Evolutionary conservation across 2,888 invertebrate genomes (phyloP), one percentile per base, ranked within the genome.

Genomic region (Malthinus seriepunctatus): DNA sequence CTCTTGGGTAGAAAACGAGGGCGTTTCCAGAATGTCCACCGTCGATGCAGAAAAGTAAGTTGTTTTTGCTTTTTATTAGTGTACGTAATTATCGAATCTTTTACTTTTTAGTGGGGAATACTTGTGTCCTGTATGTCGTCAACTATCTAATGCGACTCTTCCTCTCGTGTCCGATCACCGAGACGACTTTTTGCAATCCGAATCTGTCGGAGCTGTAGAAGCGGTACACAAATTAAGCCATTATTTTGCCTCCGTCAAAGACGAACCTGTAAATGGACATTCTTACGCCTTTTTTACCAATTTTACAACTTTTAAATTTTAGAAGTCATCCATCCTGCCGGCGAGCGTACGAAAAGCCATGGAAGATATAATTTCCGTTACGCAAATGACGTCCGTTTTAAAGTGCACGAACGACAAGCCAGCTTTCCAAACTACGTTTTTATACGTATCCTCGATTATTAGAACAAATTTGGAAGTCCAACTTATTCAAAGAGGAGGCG

Each of bases 401-500:
- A 88, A 88, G 73, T 88, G 88, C 69, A 88, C 88, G 80, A 81
- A 74, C 51, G 82, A 86, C 51, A 81, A 81, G 62, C 82, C 85
- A 3, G 86, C 86, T 68, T 84, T 86, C 57, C 88, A 90, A 71
- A 87, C 87, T 72, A 84, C 95, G 63, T 90, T 95, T 76, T 85
- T 95, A 51, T 95, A 95, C 80, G 92, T 94, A 60, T 90, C 91
- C 60, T 94, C 93, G 0, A 89, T 94, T 62, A 92, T 91, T 48
- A 86, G 97, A 68, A 95, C 93, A 50, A 96, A 96, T 83, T 83
- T 97, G 59, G 97, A 97, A 82, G 86, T 95, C 57, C 96, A 97
- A 80, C 84, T 97, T 45, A 89, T 94, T 60, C 93, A 94, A 78
- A 85, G 93, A 44, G 93, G 92, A n/a, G 94, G 94, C 8, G 84